Percentiles rank a stretch among this genome's conserved stretches.
Evolutionary conservation across 2,888 invertebrate genomes (phyloP).

Genomic region (Thera britannica): DNA sequence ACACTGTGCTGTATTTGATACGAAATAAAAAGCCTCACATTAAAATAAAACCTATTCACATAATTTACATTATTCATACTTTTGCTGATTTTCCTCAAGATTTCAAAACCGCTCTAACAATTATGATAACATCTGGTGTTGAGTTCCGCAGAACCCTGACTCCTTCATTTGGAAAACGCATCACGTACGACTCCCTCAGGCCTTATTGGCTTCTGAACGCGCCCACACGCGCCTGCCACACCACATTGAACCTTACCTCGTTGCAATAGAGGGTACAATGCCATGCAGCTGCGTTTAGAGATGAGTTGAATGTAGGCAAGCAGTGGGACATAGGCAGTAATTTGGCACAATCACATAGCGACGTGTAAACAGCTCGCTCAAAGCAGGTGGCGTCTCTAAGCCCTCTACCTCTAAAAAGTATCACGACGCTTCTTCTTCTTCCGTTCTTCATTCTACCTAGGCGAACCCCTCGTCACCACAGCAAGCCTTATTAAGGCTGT

Average conservation of each 20-base stretch:
- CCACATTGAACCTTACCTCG: slow-evolving; percentile 10
- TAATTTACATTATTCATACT: slow-evolving; percentile 3
- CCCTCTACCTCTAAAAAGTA: too few species aligned
- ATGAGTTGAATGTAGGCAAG: slow-evolving; percentile 21
- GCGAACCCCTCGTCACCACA: too few species aligned
- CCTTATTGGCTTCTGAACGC: slow-evolving; percentile 22
- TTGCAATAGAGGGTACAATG: slow-evolving; percentile 2
- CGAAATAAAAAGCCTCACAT: not conserved
- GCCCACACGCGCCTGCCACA: slow-evolving; percentile 1
- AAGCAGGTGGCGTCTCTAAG: not conserved
- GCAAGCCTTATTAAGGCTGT: too few species aligned
- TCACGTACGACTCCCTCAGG: slow-evolving; percentile 35
- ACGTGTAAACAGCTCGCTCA: slow-evolving; percentile 5
- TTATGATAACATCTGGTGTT: slow-evolving; percentile 35
- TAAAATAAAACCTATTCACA: not conserved
- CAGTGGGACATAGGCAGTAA: slow-evolving; percentile 40
- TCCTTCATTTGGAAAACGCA: slow-evolving; percentile 33
- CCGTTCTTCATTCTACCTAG: too few species aligned
- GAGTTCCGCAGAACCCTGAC: slow-evolving; percentile 31
- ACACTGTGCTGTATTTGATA: too few species aligned
- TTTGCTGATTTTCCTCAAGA: slow-evolving; percentile 20
- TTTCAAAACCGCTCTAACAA: slow-evolving; percentile 12
- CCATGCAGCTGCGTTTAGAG: not conserved
- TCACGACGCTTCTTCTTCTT: too few species aligned
- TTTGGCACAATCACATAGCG: slow-evolving; percentile 50